Evolutionary conservation across 2,888 invertebrate species (phyloP), one percentile per base, ranked within the genome.

Genomic region (Hypena proboscidalis): DNA sequence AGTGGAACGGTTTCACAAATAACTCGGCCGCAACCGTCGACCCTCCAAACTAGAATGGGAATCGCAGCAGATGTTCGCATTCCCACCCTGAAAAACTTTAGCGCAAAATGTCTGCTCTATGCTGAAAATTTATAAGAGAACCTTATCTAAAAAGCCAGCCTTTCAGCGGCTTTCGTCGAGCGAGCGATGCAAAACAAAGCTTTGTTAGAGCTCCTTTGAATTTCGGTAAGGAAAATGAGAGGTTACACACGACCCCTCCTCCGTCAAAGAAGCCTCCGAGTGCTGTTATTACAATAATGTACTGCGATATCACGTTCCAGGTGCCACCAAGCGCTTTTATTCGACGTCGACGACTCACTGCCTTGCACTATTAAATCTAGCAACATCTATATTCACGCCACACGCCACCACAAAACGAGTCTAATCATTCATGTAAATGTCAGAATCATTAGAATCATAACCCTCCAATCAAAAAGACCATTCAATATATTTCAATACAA

Each of bases 151-250:
- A 89, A 90, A 86, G 90, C 79, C 83, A 82, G 85, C 83, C 81
- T 88, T 88, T 89, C 87, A 88, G 71, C 77, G 75, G 83, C 81
- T 82, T 80, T 80, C 75, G 80, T 67, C 67, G 73, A 80, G 81
- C 82, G 80, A 75, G 83, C 84, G 83, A 87, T 85, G 89, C 86
- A 88, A 89, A 90, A 89, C 87, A 90, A 90, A 87, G 89, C 89
- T 87, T 90, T 89, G 89, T 85, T 83, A 77, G 79, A 77, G 77
- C 83, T 83, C 83, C 89, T 90, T 90, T 90, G 88, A 89, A 89
- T 88, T 90, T 90, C 67, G 88, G 87, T 81, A 81, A 83, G 85
- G 89, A 89, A 89, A 89, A 90, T 88, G 86, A 87, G 85, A 84
- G 88, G 87, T 85, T 87, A 85, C 85, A 85, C 81, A 84, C 80